These are phyloP conservation scores for Eriosoma lanigerum DNA, from an alignment of 1,140 invertebrate genomes.

Conservation along the genomic window DNA sequence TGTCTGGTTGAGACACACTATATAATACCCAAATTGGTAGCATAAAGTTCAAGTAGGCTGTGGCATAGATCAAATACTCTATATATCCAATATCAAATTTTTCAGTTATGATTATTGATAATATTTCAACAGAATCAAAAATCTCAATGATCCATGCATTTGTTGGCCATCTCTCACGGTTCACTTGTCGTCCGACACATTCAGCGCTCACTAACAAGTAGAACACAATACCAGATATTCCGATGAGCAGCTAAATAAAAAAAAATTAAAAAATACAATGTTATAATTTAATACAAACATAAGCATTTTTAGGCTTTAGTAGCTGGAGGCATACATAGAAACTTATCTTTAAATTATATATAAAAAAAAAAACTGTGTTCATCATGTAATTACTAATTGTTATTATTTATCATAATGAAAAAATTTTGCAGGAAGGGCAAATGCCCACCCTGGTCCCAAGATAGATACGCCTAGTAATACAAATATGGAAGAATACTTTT, in stretches of 20 bases:
- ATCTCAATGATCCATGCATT: slow-evolving; percentile 35
- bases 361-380: no score
- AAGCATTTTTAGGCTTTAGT: no score
- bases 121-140: slow-evolving; percentile 46
- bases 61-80: slow-evolving; percentile 34
- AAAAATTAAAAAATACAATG: no score
- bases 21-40: slow-evolving; percentile 34
- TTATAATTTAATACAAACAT: no score
- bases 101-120: slow-evolving; percentile 27
- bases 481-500: no score
- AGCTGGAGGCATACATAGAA: no score
- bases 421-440: no score
- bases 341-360: no score
- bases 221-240: slow-evolving; percentile 26
- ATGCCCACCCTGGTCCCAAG: no score
- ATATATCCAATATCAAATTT: not conserved
- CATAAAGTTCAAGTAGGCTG: slow-evolving; percentile 32
- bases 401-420: no score
- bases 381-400: no score
- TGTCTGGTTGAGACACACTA: slow-evolving; percentile 23
- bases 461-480: no score
- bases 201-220: slow-evolving; percentile 35
- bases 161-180: slow-evolving; percentile 40
- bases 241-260: slow-evolving; percentile 28
- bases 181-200: slow-evolving; percentile 31